Percentiles rank a stretch among this genome's conserved stretches.
Evolutionary conservation across 2,888 invertebrate species (phyloP).

Genomic region (Limnephilus rhombicus): DNA sequence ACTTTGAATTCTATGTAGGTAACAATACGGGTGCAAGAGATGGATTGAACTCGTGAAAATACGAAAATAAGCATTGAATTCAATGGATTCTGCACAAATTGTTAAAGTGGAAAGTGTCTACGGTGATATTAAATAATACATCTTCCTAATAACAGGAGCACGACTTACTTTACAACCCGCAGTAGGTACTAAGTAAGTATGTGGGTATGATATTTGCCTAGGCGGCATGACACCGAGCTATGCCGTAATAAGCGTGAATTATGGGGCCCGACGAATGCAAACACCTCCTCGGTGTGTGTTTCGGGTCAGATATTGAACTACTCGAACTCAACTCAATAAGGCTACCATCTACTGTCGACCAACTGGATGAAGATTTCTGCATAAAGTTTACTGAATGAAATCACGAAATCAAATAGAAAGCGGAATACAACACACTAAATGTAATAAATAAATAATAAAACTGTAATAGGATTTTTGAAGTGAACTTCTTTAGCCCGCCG

Average conservation of each 20-base stretch:
- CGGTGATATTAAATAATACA: background rate
- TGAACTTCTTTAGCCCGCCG: too few species aligned
- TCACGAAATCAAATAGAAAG: background rate
- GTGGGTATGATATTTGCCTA: background rate
- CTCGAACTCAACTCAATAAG: background rate
- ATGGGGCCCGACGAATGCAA: constrained; percentile 2
- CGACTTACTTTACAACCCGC: background rate
- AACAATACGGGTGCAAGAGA: background rate
- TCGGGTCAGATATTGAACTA: constrained; percentile 29
- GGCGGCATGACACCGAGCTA: constrained; percentile 24
- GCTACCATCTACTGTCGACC: background rate
- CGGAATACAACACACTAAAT: too few species aligned
- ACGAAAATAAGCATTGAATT: background rate
- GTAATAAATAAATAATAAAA: too few species aligned
- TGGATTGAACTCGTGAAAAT: background rate
- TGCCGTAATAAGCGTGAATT: background rate
- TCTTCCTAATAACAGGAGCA: constrained; percentile 12
- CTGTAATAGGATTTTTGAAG: too few species aligned
- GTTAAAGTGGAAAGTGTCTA: background rate
- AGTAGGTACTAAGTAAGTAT: background rate
- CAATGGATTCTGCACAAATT: background rate
- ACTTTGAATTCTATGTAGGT: background rate
- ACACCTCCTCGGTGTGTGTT: constrained; percentile 6
- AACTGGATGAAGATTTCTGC: background rate
- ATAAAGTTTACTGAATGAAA: background rate